phyloP scores from a whole-genome alignment of 2,113 vertebrate genomes.

The Gymnarchus niloticus region DNA sequence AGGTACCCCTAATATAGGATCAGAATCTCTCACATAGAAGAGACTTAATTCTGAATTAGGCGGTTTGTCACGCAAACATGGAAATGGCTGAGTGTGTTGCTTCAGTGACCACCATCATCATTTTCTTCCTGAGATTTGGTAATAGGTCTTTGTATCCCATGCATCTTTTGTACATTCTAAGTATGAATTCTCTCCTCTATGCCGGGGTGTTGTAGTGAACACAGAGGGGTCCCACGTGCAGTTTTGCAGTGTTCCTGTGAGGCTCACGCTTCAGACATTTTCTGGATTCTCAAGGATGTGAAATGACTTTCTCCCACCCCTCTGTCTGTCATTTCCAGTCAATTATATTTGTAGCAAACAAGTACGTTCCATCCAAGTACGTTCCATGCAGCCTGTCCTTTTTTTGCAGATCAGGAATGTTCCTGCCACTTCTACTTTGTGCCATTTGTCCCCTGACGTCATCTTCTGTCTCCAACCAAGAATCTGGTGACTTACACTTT shows the following conservation, averaged over 20 bases:
- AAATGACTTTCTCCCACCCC: not conserved
- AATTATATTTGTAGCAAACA: not conserved
- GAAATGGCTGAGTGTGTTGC: too few relatives aligned
- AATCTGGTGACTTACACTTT: conserved; percentile 46
- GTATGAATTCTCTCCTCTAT: not conserved
- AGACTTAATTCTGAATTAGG: conserved; percentile 49
- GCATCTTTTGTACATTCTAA: not conserved
- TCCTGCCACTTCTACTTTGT: conserved; percentile 46
- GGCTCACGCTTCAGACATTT: not conserved
- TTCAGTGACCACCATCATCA: not conserved
- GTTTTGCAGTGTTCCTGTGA: not conserved
- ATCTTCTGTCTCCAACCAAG: conserved; percentile 41
- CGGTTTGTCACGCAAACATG: conserved; percentile 22
- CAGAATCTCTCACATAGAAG: conserved; percentile 42
- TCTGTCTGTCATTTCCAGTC: conserved; percentile 7
- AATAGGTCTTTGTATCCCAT: not conserved
- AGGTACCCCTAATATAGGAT: not conserved
- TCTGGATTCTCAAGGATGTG: not conserved
- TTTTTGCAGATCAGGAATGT: conserved; percentile 46
- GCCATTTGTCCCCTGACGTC: conserved; percentile 52
- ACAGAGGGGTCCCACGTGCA: too few relatives aligned
- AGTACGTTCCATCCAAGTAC: not conserved
- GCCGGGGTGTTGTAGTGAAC: not conserved
- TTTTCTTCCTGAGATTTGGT: not conserved
- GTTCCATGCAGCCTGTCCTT: not conserved